These are phyloP conservation scores for Diglossa cyanea DNA, from an alignment of 2,797 vertebrate species.

Conservation along the genomic window DNA sequence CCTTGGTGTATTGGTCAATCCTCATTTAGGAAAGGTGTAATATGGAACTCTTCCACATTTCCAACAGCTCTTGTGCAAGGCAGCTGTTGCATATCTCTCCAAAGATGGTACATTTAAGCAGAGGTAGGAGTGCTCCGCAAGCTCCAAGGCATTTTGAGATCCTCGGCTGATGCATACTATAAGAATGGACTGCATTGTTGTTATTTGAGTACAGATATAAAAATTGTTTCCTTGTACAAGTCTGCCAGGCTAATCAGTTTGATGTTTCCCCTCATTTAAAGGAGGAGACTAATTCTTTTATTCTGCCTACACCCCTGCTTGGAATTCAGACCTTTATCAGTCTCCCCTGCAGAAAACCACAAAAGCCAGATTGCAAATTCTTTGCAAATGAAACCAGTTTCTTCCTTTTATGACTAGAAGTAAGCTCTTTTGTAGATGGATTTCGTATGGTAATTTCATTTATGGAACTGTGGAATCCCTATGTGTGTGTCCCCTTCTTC, in stretches of 20 bases:
- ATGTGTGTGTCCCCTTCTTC: background rate
- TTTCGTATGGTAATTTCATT: background rate
- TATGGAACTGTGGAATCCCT: background rate
- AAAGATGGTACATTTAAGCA: background rate
- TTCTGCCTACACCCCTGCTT: background rate
- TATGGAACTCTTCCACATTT: background rate
- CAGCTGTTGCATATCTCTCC: background rate
- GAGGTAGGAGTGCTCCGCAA: background rate
- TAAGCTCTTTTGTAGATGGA: background rate
- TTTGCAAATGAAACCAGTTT: conserved; percentile 15
- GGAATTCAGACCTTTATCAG: conserved; percentile 42
- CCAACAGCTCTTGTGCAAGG: background rate
- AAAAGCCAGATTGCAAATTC: background rate
- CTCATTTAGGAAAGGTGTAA: background rate
- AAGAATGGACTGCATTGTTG: background rate
- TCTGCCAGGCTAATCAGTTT: background rate
- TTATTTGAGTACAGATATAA: background rate
- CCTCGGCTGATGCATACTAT: background rate
- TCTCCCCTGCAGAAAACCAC: background rate
- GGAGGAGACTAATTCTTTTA: background rate
- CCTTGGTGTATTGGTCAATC: background rate
- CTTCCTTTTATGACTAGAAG: background rate
- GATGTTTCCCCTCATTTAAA: background rate
- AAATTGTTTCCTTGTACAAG: background rate
- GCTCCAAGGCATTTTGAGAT: background rate